Evolutionary conservation across 2,888 invertebrate genomes (phyloP), one percentile per base, ranked within the genome.

Genomic region (Drosophila multiciliata): DNA sequence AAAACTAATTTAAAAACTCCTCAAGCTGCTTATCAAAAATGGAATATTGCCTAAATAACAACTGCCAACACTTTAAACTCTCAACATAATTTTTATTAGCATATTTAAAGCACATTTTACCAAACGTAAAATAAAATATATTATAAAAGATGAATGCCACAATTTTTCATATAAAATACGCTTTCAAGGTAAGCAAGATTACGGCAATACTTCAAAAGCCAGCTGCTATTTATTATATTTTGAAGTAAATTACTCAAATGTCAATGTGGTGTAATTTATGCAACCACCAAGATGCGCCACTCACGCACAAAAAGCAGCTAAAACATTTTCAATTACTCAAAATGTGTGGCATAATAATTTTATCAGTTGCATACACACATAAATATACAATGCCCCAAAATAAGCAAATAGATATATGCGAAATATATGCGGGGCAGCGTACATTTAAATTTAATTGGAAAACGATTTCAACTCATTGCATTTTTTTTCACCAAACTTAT

Each of bases 251-350:
- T 64, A 66, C 77, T 77, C 77, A 77, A 76, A 58, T 66, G 66
- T 60, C 68, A 73, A 61, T 60, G 63, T 58, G 66, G 66, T 48
- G 52, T 61, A 54, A 73, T 66, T 77, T 77, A 76, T 76, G 62
- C 35, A 54, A n/a, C 62, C 62, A 61, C 36, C 59, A 67, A 62
- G 45, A 61, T 65, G 35, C 29, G 50, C 36, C 45, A 52, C 15
- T 12, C 29, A 74, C 58, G 20, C 54, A 49, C 17, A 57, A 54
- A 68, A 63, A 48, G 4, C 50, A 26, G n/a, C 54, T 35, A 50
- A 66, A 64, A 58, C 60, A 69, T 62, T 77, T 78, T 66, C 78
- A 78, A 78, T 78, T 77, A 74, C 77, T 77, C 73, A 71, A 67
- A 71, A 68, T 66, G 59, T 48, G 45, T 45, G 63, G 49, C 63